phyloP scores from a whole-genome alignment of 2,888 invertebrate species.

The Eilema depressum region DNA sequence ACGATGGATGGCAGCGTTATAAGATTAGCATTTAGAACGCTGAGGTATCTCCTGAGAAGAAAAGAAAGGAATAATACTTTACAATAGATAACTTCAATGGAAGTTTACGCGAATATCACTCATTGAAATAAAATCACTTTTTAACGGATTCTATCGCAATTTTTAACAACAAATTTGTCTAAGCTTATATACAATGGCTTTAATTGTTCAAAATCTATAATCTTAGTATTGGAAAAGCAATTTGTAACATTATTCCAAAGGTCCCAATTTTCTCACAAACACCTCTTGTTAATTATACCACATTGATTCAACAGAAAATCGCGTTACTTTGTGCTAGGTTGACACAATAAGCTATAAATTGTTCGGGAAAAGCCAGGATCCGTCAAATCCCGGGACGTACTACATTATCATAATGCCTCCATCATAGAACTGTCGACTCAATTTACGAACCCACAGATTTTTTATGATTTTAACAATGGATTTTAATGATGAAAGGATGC shows the following conservation, averaged over 20 bases:
- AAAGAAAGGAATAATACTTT: too few species aligned
- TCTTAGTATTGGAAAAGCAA: background rate
- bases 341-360: slow-evolving; percentile 52
- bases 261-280: slow-evolving; percentile 16
- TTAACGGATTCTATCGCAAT: too few species aligned
- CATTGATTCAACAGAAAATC: slow-evolving; percentile 35
- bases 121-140: too few species aligned
- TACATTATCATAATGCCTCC: slow-evolving; percentile 50
- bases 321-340: slow-evolving; percentile 35
- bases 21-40: slow-evolving; percentile 5
- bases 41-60: background rate
- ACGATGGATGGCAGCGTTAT: slow-evolving; percentile 21
- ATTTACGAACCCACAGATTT: slow-evolving; percentile 43
- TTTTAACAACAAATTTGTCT: background rate
- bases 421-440: slow-evolving; percentile 37
- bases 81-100: too few species aligned
- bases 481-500: slow-evolving; percentile 27
- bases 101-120: too few species aligned
- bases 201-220: background rate
- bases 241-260: background rate
- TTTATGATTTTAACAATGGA: slow-evolving; percentile 17
- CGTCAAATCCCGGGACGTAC: slow-evolving; percentile 46
- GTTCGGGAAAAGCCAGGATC: slow-evolving; percentile 44
- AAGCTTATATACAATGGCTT: background rate
- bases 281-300: slow-evolving; percentile 41